phyloP scores from a whole-genome alignment of 2,113 vertebrate genomes.

The Phasianus colchicus region DNA sequence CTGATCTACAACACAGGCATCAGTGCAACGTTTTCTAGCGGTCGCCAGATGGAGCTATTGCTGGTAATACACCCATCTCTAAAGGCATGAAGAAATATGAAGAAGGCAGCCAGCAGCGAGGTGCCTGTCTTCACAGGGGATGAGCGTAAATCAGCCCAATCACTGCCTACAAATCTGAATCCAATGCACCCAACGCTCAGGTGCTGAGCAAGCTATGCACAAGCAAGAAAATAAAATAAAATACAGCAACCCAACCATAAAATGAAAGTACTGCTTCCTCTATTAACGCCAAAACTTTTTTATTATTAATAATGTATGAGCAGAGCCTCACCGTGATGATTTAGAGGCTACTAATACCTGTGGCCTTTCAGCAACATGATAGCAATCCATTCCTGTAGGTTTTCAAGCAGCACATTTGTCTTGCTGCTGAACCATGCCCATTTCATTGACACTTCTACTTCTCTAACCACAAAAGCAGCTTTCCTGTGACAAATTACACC shows the following conservation, averaged over 20 bases:
- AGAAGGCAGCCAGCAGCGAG: neutral
- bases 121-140: neutral
- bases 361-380: neutral
- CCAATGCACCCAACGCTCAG: neutral
- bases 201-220: neutral
- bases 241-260: no score
- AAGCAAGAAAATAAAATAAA: neutral
- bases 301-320: neutral
- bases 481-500: neutral
- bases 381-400: neutral
- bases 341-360: neutral
- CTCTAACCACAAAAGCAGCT: neutral
- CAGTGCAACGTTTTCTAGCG: neutral
- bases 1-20: neutral
- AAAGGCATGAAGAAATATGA: accelerated
- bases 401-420: neutral
- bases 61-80: neutral
- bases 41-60: constrained; percentile 8
- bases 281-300: neutral
- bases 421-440: neutral
- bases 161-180: neutral
- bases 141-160: neutral
- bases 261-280: neutral
- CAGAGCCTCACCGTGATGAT: neutral
- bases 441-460: neutral